Evolutionary conservation across 2,888 invertebrate genomes (phyloP).

Genomic region (Furcula furcula): DNA sequence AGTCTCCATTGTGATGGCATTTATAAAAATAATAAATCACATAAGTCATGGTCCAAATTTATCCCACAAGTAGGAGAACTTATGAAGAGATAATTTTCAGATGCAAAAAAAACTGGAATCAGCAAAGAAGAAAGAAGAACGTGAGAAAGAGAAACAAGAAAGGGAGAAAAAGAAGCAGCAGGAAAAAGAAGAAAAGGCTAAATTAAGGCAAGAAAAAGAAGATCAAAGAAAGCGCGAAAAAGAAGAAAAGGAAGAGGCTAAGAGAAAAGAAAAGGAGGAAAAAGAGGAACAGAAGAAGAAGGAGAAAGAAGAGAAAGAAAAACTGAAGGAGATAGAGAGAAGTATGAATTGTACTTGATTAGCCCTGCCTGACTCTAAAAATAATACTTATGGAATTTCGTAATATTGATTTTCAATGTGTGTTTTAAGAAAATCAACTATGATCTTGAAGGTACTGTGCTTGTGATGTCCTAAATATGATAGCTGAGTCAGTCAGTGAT

Average conservation of each 20-base stretch:
- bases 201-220: constrained; percentile 66
- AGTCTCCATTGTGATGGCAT: too few species aligned
- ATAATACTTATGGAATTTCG: too few species aligned
- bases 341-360: constrained; percentile 53
- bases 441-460: too few species aligned
- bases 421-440: too few species aligned
- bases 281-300: constrained; percentile 78
- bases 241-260: constrained; percentile 72
- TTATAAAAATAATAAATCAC: too few species aligned
- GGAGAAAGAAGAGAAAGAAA: constrained; percentile 79
- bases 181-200: constrained; percentile 74
- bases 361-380: too few species aligned
- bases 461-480: too few species aligned
- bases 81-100: too few species aligned
- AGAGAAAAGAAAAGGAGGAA: constrained; percentile 69
- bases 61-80: too few species aligned
- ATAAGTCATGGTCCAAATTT: too few species aligned
- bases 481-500: too few species aligned
- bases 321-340: constrained; percentile 79
- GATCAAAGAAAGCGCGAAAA: constrained; percentile 60
- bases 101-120: constrained; percentile 81
- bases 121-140: constrained; percentile 81
- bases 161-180: constrained; percentile 64
- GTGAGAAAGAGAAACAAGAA: constrained; percentile 72
- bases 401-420: too few species aligned